These are phyloP conservation scores for Stegophylla sp. DNA, from an alignment of 2,888 invertebrate genomes.

Conservation along the genomic window DNA sequence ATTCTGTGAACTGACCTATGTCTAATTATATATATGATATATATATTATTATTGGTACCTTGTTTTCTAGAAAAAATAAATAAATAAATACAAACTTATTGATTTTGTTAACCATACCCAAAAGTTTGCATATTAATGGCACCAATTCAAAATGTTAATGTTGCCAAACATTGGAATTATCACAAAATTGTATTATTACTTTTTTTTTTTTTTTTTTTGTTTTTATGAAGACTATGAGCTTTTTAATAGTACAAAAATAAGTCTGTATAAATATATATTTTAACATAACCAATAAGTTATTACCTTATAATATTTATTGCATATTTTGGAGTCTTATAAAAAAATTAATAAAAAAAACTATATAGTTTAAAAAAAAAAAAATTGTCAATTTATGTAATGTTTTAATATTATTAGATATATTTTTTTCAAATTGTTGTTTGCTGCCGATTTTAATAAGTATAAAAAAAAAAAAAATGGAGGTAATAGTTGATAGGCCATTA, in stretches of 20 bases:
- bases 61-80: constrained; percentile 53
- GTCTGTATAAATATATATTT: constrained; percentile 43
- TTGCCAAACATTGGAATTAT: constrained; percentile 55
- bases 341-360: constrained; percentile 25
- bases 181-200: constrained; percentile 46
- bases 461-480: constrained; percentile 39
- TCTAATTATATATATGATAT: constrained; percentile 26
- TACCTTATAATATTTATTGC: constrained; percentile 55
- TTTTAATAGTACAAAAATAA: constrained; percentile 56
- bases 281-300: constrained; percentile 38
- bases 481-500: constrained; percentile 31
- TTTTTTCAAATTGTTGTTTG: constrained; percentile 48
- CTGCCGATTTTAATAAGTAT: constrained; percentile 51
- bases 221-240: constrained; percentile 57
- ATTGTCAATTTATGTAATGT: constrained; percentile 53
- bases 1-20: constrained; percentile 38
- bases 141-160: constrained; percentile 47
- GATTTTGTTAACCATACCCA: constrained; percentile 51
- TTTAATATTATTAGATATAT: constrained; percentile 12
- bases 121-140: constrained; percentile 50
- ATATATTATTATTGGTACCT: constrained; percentile 54
- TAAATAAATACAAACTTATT: constrained; percentile 46
- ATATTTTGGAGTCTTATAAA: constrained; percentile 50
- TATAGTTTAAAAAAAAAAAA: constrained; percentile 46
- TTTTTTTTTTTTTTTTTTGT: constrained; percentile 47